Evolutionary conservation across 2,113 vertebrate genomes (phyloP).

Genomic region (Herpetotheres cachinnans): DNA sequence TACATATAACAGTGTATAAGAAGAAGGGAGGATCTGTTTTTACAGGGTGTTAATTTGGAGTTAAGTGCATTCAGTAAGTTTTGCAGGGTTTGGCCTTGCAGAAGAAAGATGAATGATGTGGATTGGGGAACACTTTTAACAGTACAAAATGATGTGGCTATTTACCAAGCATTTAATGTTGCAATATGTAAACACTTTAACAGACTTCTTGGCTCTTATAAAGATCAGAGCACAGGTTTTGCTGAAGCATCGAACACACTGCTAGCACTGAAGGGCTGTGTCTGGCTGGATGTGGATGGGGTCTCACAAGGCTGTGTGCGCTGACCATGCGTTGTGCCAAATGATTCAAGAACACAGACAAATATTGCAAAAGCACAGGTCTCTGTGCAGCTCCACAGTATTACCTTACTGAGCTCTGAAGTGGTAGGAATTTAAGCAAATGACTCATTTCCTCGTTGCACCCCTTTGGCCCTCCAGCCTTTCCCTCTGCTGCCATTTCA

Average conservation of each 20-base stretch:
- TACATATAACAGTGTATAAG: conserved; percentile 12
- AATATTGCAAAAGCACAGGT: background rate
- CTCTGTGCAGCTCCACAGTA: background rate
- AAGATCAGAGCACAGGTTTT: background rate
- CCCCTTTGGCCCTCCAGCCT: background rate
- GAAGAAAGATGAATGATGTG: background rate
- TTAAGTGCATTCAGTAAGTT: conserved; percentile 27
- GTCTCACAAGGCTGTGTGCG: background rate
- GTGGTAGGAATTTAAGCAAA: background rate
- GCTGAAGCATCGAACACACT: background rate
- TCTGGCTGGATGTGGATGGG: background rate
- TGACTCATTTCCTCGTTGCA: background rate
- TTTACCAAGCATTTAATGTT: conserved; percentile 38
- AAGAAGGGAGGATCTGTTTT: conserved; percentile 3
- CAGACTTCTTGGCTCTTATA: conserved; percentile 9
- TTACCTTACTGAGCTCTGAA: background rate
- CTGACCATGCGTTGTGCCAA: background rate
- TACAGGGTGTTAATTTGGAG: conserved; percentile 33
- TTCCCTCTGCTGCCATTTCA: background rate
- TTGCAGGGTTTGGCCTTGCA: conserved; percentile 1
- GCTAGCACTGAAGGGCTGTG: background rate
- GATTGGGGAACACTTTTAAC: background rate
- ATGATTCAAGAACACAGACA: background rate
- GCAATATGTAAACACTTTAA: conserved; percentile 7
- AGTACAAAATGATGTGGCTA: conserved; percentile 6